A percentile compares a stretch with the other conserved stretches of the same genome.
Evolutionary conservation across 2,888 invertebrate species (phyloP).

Genomic region (Slavum lentiscoides): DNA sequence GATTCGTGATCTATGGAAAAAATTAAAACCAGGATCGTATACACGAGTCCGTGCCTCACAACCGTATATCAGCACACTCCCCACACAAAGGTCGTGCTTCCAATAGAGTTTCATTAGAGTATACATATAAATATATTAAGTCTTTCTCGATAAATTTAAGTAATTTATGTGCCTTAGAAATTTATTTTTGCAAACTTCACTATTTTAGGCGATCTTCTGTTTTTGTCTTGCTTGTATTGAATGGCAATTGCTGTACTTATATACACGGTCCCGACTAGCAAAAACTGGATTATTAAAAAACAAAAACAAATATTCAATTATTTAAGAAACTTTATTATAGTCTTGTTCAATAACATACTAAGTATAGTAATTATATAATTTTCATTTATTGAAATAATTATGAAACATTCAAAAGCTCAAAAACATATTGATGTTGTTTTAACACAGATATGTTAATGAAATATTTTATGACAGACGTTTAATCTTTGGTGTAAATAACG

Average conservation of each 20-base stretch:
- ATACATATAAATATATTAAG: no score
- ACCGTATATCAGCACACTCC: no score
- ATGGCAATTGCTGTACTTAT: background rate
- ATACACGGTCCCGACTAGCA: background rate
- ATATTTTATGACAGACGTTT: background rate
- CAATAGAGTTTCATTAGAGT: no score
- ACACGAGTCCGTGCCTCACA: no score
- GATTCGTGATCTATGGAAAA: no score
- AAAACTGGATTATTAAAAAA: background rate
- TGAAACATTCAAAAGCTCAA: slow-evolving; percentile 9
- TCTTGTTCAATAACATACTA: slow-evolving; percentile 28
- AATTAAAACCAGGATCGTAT: no score
- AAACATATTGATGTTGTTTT: slow-evolving; percentile 9
- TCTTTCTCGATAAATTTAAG: no score
- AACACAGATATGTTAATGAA: slow-evolving; percentile 15
- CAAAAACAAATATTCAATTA: background rate
- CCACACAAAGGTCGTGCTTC: no score
- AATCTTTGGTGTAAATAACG: slow-evolving; percentile 36
- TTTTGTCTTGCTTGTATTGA: no score
- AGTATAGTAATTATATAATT: slow-evolving; percentile 2
- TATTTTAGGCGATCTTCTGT: no score
- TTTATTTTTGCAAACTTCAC: no score
- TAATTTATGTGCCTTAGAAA: no score
- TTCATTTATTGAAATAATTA: slow-evolving; percentile 23
- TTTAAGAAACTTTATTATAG: slow-evolving; percentile 16